A percentile compares a stretch with the other conserved stretches of the same genome.
These are phyloP conservation scores for Papilio elwesi DNA, from an alignment of 2,888 invertebrate genomes.

Conservation along the genomic window DNA sequence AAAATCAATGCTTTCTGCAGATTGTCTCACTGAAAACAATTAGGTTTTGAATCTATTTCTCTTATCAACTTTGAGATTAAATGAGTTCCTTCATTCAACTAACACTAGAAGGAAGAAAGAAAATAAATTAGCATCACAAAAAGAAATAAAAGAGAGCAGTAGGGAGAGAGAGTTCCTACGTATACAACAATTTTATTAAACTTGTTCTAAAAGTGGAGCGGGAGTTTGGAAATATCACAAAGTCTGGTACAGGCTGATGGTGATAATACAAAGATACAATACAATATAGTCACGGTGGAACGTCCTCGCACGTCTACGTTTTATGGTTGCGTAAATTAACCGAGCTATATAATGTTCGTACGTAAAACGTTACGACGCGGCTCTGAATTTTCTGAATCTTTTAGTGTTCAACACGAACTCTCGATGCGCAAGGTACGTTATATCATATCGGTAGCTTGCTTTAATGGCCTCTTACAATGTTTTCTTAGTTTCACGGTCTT, in stretches of 20 bases:
- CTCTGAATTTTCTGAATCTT: constrained; percentile 11
- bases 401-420: constrained; percentile 17
- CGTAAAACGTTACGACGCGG: constrained; percentile 28
- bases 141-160: no score
- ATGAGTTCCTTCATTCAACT: no score
- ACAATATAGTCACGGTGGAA: neutral
- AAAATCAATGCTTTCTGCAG: no score
- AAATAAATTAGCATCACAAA: no score
- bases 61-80: no score
- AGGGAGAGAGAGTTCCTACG: no score
- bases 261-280: constrained; percentile 1
- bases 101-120: no score
- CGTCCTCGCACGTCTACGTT: constrained; percentile 33
- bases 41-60: no score
- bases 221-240: no score
- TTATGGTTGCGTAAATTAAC: constrained; percentile 32
- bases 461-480: constrained; percentile 36
- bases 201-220: neutral
- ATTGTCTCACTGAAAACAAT: no score
- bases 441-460: constrained; percentile 26
- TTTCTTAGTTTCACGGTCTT: constrained; percentile 37
- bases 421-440: constrained; percentile 13
- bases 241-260: neutral
- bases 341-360: constrained; percentile 13
- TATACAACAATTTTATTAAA: neutral